Evolutionary conservation across 2,888 invertebrate species (phyloP).

Genomic region (Hirtodrosophila confusa): DNA sequence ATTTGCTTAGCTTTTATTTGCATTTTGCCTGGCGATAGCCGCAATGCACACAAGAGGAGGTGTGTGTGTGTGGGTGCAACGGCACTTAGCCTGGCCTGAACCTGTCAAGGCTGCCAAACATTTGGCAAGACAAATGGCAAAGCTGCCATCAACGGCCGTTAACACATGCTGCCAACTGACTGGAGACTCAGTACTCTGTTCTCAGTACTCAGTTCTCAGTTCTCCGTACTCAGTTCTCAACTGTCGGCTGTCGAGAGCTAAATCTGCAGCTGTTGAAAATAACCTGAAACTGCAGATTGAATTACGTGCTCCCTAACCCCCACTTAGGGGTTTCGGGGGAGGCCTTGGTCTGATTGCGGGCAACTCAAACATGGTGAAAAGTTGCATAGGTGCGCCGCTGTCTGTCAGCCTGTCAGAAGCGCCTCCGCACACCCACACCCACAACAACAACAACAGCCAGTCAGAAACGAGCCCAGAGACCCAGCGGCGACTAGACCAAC

Average conservation of each 20-base stretch:
- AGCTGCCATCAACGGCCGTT: constrained; percentile 49
- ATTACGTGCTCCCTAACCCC: constrained; percentile 52
- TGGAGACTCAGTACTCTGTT: constrained; percentile 4
- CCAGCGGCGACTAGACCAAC: too few relatives aligned
- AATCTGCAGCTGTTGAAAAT: constrained; percentile 61
- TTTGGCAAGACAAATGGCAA: constrained; percentile 54
- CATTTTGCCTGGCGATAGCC: constrained; percentile 17
- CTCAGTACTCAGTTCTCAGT: neutral
- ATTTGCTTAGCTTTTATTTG: constrained; percentile 46
- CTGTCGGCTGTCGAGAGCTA: constrained; percentile 21
- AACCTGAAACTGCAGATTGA: constrained; percentile 69
- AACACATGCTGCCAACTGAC: constrained; percentile 65
- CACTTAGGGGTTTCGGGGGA: constrained; percentile 2
- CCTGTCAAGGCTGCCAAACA: constrained; percentile 44
- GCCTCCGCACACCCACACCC: constrained; percentile 6
- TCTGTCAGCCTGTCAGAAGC: constrained; percentile 74
- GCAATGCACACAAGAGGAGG: constrained; percentile 11
- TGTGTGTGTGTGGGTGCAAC: constrained; percentile 8
- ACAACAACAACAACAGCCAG: constrained; percentile 9
- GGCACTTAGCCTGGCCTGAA: constrained; percentile 20
- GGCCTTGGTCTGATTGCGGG: neutral
- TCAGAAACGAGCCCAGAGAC: neutral
- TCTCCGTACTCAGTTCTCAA: neutral
- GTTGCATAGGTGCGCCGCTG: constrained; percentile 71
- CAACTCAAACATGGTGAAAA: constrained; percentile 50